Evolutionary conservation across 2,113 vertebrate genomes (phyloP).

Genomic region (Chionodraco myersi): DNA sequence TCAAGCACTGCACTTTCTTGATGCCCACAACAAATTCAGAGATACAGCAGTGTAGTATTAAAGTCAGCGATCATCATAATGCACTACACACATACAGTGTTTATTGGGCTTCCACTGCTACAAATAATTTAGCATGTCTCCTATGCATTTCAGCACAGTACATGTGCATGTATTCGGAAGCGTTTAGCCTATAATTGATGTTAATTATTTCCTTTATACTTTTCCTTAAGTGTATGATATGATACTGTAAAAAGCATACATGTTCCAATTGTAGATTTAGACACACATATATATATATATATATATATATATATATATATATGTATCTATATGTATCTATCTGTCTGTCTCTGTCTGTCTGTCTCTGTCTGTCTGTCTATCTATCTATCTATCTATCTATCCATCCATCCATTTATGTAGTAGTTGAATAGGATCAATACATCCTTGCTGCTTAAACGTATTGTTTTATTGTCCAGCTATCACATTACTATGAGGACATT

Average conservation of each 20-base stretch:
- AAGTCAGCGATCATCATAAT: background rate
- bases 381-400: background rate
- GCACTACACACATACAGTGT: background rate
- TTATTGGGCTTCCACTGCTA: background rate
- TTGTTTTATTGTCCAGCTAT: conserved; percentile 4
- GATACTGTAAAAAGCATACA: too few species aligned
- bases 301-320: too few species aligned
- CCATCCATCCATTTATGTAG: background rate
- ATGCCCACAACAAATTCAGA: conserved; percentile 38
- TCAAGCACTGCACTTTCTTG: conserved; percentile 49
- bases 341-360: too few species aligned
- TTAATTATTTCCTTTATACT: too few species aligned
- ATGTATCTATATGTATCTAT: too few species aligned
- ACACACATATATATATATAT: too few species aligned
- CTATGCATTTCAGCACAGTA: background rate
- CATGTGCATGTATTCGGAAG: too few species aligned
- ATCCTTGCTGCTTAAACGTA: background rate
- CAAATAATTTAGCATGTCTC: background rate
- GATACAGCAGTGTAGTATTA: background rate
- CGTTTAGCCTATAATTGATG: too few species aligned
- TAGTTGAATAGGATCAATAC: background rate
- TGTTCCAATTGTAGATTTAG: too few species aligned
- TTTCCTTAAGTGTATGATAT: too few species aligned
- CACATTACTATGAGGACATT: conserved; percentile 13
- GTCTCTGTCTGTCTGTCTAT: too few species aligned